Evolutionary conservation across 2,113 vertebrate genomes (phyloP).

Genomic region (Taurulus bubalis): DNA sequence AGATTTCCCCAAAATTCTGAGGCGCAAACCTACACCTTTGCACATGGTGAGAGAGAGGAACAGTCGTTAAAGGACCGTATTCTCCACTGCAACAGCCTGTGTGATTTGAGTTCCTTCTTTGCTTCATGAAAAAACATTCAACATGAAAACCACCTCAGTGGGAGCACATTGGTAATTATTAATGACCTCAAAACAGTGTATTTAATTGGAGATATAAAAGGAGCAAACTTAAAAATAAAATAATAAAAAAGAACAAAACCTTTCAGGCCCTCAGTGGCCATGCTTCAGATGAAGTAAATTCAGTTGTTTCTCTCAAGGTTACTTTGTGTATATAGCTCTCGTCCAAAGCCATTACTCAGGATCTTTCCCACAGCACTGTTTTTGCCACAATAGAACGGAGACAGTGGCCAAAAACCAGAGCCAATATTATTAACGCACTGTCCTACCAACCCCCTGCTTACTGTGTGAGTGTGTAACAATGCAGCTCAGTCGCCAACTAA

Average conservation of each 20-base stretch:
- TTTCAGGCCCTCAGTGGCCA: neutral
- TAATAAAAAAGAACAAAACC: neutral
- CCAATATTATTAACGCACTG: slow-evolving; percentile 49
- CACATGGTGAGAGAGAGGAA: neutral
- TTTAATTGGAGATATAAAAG: slow-evolving; percentile 7
- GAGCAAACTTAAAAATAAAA: neutral
- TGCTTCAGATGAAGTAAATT: slow-evolving; percentile 14
- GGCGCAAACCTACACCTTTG: neutral
- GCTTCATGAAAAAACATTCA: neutral
- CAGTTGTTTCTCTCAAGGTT: slow-evolving; percentile 46
- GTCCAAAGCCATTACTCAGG: slow-evolving; percentile 45
- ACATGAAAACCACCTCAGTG: slow-evolving; percentile 14
- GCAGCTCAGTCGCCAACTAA: neutral
- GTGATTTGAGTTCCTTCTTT: neutral
- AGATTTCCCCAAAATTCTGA: too few relatives aligned
- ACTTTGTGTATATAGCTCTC: slow-evolving; percentile 9
- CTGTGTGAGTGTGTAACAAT: neutral
- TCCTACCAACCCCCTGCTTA: neutral
- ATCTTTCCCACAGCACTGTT: slow-evolving; percentile 26
- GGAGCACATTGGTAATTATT: slow-evolving; percentile 12
- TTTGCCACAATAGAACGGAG: slow-evolving; percentile 22
- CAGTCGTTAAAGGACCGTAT: neutral
- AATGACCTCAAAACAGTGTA: slow-evolving; percentile 5
- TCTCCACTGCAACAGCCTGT: neutral
- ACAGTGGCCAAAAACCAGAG: slow-evolving; percentile 33